These are phyloP conservation scores for Diplazon laetatorius DNA, from an alignment of 2,888 invertebrate genomes.

Conservation along the genomic window DNA sequence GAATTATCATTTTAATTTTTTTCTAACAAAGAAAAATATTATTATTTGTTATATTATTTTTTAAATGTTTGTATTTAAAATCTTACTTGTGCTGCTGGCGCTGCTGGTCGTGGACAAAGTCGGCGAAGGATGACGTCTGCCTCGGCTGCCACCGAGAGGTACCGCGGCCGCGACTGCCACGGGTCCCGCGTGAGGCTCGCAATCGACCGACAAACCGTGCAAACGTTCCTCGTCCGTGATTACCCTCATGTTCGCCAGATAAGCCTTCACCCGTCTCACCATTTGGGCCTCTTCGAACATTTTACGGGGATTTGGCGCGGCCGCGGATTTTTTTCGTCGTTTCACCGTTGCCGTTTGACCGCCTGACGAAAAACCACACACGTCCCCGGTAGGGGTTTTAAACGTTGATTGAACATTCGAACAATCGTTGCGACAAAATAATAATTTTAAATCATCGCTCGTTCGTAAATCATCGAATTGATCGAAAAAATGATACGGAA, in stretches of 20 bases:
- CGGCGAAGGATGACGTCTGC: constrained; percentile 95
- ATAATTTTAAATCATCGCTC: too few species aligned
- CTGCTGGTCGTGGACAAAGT: constrained; percentile 96
- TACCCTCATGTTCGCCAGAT: constrained; percentile 95
- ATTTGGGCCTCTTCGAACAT: constrained; percentile 99
- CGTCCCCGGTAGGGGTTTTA: too few species aligned
- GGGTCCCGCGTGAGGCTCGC: constrained; percentile 87
- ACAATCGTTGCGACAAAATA: too few species aligned
- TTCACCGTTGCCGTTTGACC: constrained; percentile 92
- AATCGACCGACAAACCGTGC: constrained; percentile 94
- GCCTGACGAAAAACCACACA: constrained; percentile 83
- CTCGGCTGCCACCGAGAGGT: constrained; percentile 85
- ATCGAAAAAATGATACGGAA: too few species aligned
- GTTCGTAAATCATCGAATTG: too few species aligned
- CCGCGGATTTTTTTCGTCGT: constrained; percentile 93
- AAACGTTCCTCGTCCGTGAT: constrained; percentile 96
- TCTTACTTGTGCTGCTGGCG: constrained; percentile 93
- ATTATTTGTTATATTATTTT: too few species aligned
- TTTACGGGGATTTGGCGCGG: constrained; percentile 97
- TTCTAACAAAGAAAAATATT: too few species aligned
- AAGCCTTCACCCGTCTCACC: constrained; percentile 98
- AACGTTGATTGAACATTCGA: too few species aligned
- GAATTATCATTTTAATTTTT: background rate
- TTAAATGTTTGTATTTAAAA: constrained; percentile 84
- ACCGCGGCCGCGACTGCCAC: constrained; percentile 82